phyloP scores from a whole-genome alignment of 2,797 vertebrate species.

The Etheostoma nigrum region DNA sequence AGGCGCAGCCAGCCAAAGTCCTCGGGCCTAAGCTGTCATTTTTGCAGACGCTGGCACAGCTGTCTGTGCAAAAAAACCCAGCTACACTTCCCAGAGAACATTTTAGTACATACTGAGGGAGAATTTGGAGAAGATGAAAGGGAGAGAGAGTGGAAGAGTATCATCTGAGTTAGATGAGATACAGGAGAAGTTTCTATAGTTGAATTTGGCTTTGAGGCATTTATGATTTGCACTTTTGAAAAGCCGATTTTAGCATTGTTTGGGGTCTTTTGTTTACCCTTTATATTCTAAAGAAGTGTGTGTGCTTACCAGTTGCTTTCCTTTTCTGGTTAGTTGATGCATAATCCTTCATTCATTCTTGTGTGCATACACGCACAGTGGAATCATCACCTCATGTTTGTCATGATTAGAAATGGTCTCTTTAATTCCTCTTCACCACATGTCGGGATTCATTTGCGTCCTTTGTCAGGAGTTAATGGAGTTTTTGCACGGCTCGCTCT shows the following conservation, averaged over 20 bases:
- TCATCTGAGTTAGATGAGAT: constrained; percentile 20
- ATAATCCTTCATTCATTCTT: constrained; percentile 35
- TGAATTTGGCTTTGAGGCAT: constrained; percentile 31
- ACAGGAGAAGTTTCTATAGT: constrained; percentile 63
- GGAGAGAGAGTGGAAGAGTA: constrained; percentile 8
- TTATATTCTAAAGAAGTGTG: constrained; percentile 15
- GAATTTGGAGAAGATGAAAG: constrained; percentile 50
- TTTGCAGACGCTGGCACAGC: constrained; percentile 94
- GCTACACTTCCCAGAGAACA: constrained; percentile 67
- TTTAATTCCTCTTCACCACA: constrained; percentile 99
- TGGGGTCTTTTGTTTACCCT: constrained; percentile 26
- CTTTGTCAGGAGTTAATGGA: constrained; percentile 99
- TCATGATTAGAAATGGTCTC: constrained; percentile 98
- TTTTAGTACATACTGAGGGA: constrained; percentile 54
- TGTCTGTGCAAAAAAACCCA: constrained; percentile 86
- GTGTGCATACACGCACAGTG: constrained; percentile 40
- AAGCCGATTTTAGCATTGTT: constrained; percentile 15
- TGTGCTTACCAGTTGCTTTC: constrained; percentile 43
- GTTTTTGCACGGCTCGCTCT: constrained; percentile 94
- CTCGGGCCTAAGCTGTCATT: constrained; percentile 96
- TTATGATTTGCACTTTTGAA: constrained; percentile 24
- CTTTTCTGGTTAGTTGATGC: constrained; percentile 53
- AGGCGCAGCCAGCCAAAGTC: constrained; percentile 88
- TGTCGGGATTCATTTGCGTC: constrained; percentile 99
- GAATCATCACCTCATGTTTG: constrained; percentile 90